A percentile compares a stretch with the other conserved stretches of the same genome.
phyloP scores from a whole-genome alignment of 2,113 vertebrate species.

The Pterocles orientalis region DNA sequence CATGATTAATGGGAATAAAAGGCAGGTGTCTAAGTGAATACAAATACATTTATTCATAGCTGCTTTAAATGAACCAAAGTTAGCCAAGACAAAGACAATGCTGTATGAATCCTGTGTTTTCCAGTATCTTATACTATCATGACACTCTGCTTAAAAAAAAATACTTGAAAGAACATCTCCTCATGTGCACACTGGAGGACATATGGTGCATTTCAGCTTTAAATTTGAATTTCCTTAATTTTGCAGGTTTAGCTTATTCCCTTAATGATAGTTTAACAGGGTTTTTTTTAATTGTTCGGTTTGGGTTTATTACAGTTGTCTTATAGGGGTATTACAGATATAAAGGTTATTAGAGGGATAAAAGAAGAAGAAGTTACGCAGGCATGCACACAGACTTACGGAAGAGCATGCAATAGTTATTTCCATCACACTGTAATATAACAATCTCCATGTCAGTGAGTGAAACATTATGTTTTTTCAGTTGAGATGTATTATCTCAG shows the following conservation, averaged over 20 bases:
- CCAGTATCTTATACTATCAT: neutral
- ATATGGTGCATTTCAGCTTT: conserved; percentile 75
- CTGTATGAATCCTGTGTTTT: conserved; percentile 13
- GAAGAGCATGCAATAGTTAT: conserved; percentile 64
- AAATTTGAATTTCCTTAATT: conserved; percentile 73
- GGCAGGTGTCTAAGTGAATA: neutral
- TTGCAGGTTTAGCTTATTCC: conserved; percentile 69
- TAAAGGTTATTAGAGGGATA: conserved; percentile 44
- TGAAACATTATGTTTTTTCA: conserved; percentile 45
- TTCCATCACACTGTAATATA: conserved; percentile 58
- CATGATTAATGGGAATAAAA: conserved; percentile 19
- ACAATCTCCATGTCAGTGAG: conserved; percentile 50
- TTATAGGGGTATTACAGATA: conserved; percentile 36
- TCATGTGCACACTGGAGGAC: conserved; percentile 56
- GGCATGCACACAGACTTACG: conserved; percentile 18
- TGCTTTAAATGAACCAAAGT: neutral
- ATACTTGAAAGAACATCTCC: conserved; percentile 42
- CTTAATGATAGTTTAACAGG: conserved; percentile 62
- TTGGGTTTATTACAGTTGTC: conserved; percentile 65
- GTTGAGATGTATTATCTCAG: conserved; percentile 66
- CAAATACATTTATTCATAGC: neutral
- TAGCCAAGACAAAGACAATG: neutral
- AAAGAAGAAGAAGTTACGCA: conserved; percentile 45
- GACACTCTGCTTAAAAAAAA: conserved; percentile 40
- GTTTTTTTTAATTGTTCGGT: conserved; percentile 62